Evolutionary conservation across 2,888 invertebrate species (phyloP).

Genomic region (Tillus elongatus): DNA sequence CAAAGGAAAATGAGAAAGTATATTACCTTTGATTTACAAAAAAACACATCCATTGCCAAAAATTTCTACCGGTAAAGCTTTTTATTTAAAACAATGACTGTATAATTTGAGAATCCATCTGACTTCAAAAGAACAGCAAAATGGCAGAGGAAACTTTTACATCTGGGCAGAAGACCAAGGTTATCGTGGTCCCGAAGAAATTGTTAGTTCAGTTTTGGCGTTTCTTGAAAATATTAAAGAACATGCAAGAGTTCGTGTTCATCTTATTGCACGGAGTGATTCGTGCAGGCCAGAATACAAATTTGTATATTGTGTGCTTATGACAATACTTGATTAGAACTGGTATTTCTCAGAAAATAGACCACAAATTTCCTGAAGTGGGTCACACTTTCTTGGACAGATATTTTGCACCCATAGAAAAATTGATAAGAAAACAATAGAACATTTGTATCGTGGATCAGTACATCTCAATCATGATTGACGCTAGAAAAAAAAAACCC

Average conservation of each 20-base stretch:
- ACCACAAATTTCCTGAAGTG: slow-evolving; percentile 3
- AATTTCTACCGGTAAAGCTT: not conserved
- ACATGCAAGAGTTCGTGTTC: too few species aligned
- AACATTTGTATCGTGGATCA: not conserved
- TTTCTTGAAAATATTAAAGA: not conserved
- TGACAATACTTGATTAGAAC: not conserved
- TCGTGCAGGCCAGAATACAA: too few species aligned
- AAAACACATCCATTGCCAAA: not conserved
- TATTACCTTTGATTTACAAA: slow-evolving; percentile 1
- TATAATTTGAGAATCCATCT: not conserved
- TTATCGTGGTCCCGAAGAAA: slow-evolving; percentile 2
- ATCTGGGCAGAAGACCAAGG: slow-evolving; percentile 1
- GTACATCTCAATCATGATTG: not conserved
- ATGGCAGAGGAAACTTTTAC: slow-evolving; percentile 1
- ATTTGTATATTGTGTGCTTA: too few species aligned
- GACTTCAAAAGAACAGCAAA: not conserved
- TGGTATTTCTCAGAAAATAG: not conserved
- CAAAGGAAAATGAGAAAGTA: not conserved
- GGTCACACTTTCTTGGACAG: not conserved
- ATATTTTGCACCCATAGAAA: not conserved
- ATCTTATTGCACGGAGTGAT: slow-evolving; percentile 1
- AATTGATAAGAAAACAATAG: not conserved
- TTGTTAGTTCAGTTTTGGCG: not conserved
- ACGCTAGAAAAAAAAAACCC: not conserved
- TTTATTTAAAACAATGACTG: not conserved